These are phyloP conservation scores for Odontothrips loti DNA, from an alignment of 2,888 invertebrate species.

Conservation along the genomic window DNA sequence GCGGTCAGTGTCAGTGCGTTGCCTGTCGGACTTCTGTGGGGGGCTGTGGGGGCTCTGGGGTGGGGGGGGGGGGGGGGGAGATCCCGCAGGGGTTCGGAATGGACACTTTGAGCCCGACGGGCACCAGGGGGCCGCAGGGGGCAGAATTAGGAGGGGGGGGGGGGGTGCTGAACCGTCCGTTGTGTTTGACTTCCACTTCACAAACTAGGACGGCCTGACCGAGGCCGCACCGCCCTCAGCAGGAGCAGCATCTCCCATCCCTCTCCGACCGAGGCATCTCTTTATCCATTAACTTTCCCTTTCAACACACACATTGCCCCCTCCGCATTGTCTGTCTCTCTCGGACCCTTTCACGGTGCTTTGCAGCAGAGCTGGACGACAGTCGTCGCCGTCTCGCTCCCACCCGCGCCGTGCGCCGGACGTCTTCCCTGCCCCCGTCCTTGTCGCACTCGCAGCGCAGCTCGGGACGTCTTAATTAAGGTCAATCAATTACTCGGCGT, in stretches of 20 bases:
- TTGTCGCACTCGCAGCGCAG: background rate
- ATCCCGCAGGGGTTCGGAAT: too few species aligned
- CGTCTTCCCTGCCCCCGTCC: background rate
- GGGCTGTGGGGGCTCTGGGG: too few species aligned
- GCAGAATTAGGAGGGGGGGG: too few species aligned
- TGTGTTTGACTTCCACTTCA: constrained; percentile 11
- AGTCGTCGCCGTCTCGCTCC: background rate
- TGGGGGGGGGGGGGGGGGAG: too few species aligned
- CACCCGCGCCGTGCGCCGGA: background rate
- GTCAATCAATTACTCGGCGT: constrained; percentile 24
- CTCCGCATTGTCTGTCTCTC: background rate
- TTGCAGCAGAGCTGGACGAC: too few species aligned
- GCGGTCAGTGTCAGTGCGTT: too few species aligned
- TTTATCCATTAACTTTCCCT: background rate
- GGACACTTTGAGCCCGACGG: too few species aligned
- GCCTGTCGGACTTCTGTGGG: too few species aligned
- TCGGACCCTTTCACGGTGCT: too few species aligned
- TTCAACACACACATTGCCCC: background rate
- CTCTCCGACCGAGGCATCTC: background rate
- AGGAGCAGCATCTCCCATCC: background rate
- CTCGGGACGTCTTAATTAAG: constrained; percentile 8
- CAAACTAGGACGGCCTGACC: background rate
- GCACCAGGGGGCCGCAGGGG: too few species aligned
- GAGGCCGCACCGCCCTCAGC: background rate
- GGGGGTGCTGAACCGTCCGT: background rate